These are phyloP conservation scores for Hydrocynus forskahlii DNA, from an alignment of 2,797 vertebrate species.

Conservation along the genomic window DNA sequence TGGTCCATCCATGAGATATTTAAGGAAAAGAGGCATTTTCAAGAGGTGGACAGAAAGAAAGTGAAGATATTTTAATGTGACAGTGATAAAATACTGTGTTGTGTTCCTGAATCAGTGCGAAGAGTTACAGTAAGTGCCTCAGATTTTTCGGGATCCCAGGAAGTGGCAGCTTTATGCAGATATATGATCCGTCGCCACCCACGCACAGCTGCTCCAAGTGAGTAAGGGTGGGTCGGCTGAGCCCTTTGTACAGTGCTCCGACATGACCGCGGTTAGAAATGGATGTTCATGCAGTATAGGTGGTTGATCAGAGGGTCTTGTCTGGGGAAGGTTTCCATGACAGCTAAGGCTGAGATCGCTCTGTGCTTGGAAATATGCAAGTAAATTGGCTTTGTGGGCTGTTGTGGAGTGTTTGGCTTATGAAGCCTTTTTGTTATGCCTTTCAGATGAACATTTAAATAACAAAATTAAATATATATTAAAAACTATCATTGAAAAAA, in stretches of 20 bases:
- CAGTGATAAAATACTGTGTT: no score
- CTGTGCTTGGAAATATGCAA: not conserved
- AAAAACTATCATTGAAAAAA: no score
- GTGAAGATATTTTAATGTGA: not conserved
- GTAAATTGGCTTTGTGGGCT: not conserved
- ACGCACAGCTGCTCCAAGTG: constrained; percentile 23
- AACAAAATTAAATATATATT: no score
- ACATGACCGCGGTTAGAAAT: not conserved
- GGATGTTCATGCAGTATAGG: constrained; percentile 14
- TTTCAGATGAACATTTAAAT: no score
- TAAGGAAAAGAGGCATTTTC: no score
- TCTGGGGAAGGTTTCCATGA: constrained; percentile 10
- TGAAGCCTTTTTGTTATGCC: no score
- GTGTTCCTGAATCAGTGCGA: not conserved
- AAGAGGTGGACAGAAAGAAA: no score
- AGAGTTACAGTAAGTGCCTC: not conserved
- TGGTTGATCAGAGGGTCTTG: not conserved
- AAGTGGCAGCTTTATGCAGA: constrained; percentile 13
- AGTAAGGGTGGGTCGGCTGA: not conserved
- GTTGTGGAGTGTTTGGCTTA: not conserved
- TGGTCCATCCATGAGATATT: no score
- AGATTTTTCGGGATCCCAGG: constrained; percentile 15
- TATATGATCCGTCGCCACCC: constrained; percentile 35
- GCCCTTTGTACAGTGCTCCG: constrained; percentile 18
- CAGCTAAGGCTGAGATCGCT: not conserved